Evolutionary conservation across 2,888 invertebrate genomes (phyloP), one percentile per base, ranked within the genome.

Genomic region (Trypoxylon attenuatum): DNA sequence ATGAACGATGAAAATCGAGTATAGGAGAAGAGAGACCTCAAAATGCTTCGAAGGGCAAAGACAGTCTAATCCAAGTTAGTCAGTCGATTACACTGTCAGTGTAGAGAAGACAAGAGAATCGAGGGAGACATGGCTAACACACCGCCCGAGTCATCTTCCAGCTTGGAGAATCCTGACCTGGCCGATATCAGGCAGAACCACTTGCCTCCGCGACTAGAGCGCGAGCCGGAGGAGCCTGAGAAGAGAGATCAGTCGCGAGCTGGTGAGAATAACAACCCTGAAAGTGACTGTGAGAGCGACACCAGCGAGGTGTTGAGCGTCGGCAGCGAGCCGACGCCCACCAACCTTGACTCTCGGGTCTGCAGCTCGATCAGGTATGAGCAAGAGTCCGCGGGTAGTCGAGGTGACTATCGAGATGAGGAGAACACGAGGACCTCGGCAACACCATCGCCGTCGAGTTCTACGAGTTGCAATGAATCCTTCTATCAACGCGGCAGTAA

Each of bases 241-340:
- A 54, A 75, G 62, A 64, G 65, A 49, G 50, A 59, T 13, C 56
- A 63, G 47, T 18, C 33, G 8, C 66, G 58, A 8, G 47, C 58
- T 4, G 46, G 54, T 5, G 68, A 61, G 22, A 65, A 75, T 59
- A 50, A 71, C 59, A 63, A 75, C 41, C 72, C 64, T 6, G 82
- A 82, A 33, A 79, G 84, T 72, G 87, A 86, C 66, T 84, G 84
- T 73, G 87, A 84, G 56, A 85, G 85, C 70, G 87, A 87, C 59
- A 94, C 94, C 78, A 94, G 94, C 80, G 95, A 94, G 41, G 94
- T 94, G 2, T 83, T 95, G 25, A 94, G 94, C 74, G 94, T 95
- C 69, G 94, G 94, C 4, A 94, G 94, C 82, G 94, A 95, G 77
- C 91, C 91, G 5, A 82, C 84, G 62, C 87, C 86, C 42, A 76